Evolutionary conservation across 2,113 vertebrate genomes (phyloP), one percentile per base, ranked within the genome.

Genomic region (Ornithorhynchus anatinus): DNA sequence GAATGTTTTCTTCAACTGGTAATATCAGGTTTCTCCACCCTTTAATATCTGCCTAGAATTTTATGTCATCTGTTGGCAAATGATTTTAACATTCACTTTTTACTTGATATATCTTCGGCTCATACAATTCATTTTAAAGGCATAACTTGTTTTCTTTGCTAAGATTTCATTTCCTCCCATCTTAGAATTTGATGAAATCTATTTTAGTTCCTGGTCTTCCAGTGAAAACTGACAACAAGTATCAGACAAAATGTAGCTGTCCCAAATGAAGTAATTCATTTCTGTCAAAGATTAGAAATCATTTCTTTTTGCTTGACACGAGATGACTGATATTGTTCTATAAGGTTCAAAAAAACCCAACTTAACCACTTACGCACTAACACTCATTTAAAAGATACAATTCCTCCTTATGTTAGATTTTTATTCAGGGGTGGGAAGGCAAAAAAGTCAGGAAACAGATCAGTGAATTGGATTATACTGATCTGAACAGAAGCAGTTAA

Each of bases 101-200:
- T 68, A 89, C 68, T 85, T 71, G 70, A 88, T 89, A 86, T 80
- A 91, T 89, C 82, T 85, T 84, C 78, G 50, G 10, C 77, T 86
- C 39, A 23, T 86, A 86, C 85, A 87, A 87, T 93, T 91, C 82
- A 91, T 93, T 93, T 77, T 75, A 84, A 77, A 89, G 68, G 79
- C 75, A 90, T 86, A 89, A 88, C 90, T 90, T 93, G 88, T 92
- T 93, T 94, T 92, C 89, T 92, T 91, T 91, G 68, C 86, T 91
- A 93, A 92, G 84, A 93, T 92, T 92, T 94, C 86, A 94, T 94
- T 94, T 94, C 89, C 89, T 92, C 75, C 85, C 89, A 84, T 88
- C 90, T 90, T 86, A 72, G 84, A 91, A 90, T 87, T 88, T 94
- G 91, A 94, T 94, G 91, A 93, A 93, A 94, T 92, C 92, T 92